Percentiles rank a stretch among this genome's conserved stretches.
These are phyloP conservation scores for Hiodon alosoides DNA, from an alignment of 2,113 vertebrate genomes.

Conservation along the genomic window DNA sequence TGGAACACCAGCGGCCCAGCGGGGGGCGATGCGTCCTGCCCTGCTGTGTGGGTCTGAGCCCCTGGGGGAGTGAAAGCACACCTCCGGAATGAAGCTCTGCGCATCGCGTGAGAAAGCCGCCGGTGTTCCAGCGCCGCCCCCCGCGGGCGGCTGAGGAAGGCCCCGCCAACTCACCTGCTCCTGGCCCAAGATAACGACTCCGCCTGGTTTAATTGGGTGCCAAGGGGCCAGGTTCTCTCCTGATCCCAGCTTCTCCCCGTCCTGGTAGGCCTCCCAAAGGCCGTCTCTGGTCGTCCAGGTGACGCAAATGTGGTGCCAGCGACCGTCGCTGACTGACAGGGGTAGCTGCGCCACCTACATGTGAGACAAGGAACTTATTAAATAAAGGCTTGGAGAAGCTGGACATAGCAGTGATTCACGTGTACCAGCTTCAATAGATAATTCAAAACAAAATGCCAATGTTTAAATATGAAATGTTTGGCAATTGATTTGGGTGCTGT, in stretches of 20 bases:
- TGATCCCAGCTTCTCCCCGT: constrained; percentile 87
- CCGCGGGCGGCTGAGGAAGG: not conserved
- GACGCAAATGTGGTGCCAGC: constrained; percentile 96
- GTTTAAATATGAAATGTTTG: too few relatives aligned
- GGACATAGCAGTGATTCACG: not conserved
- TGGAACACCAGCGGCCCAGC: too few relatives aligned
- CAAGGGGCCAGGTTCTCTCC: constrained; percentile 97
- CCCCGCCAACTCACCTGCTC: constrained; percentile 82
- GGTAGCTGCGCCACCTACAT: constrained; percentile 88
- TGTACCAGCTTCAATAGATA: too few relatives aligned
- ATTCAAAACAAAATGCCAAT: too few relatives aligned
- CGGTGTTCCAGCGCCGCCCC: constrained; percentile 20
- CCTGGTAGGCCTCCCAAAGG: constrained; percentile 97
- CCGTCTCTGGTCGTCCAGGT: constrained; percentile 97
- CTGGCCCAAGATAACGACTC: constrained; percentile 91
- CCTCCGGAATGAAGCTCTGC: not conserved
- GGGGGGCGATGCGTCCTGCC: too few relatives aligned
- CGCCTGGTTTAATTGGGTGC: constrained; percentile 97
- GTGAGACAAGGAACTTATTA: not conserved
- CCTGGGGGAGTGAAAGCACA: too few relatives aligned
- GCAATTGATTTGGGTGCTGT: too few relatives aligned
- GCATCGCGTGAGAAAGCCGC: constrained; percentile 39
- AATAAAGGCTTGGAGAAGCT: too few relatives aligned
- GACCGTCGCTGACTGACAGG: constrained; percentile 86
- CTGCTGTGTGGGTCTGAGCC: too few relatives aligned